phyloP scores from a whole-genome alignment of 2,888 invertebrate genomes.

The Apodemia hepburni region DNA sequence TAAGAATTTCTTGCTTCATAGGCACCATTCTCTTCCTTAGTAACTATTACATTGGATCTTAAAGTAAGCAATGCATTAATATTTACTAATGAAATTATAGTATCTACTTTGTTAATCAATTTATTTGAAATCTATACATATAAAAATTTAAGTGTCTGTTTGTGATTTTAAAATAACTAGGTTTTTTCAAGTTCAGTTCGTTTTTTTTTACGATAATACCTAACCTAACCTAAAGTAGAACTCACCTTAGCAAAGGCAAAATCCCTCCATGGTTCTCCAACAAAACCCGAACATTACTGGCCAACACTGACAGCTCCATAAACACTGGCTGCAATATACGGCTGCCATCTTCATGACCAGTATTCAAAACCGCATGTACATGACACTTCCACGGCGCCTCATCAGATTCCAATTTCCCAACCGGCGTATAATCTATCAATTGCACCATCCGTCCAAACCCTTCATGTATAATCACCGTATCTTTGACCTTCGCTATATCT shows the following conservation, averaged over 20 bases:
- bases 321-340: slow-evolving; percentile 83
- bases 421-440: slow-evolving; percentile 57
- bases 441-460: slow-evolving; percentile 68
- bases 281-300: slow-evolving; percentile 83
- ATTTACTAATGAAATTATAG: no score
- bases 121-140: no score
- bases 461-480: slow-evolving; percentile 80
- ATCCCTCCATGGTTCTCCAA: slow-evolving; percentile 88
- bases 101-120: no score
- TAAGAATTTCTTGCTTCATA: neutral
- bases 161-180: no score
- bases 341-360: slow-evolving; percentile 63
- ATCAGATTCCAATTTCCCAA: slow-evolving; percentile 54
- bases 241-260: slow-evolving; percentile 88
- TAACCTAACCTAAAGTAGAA: neutral
- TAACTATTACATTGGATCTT: no score
- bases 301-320: slow-evolving; percentile 83
- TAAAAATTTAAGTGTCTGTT: no score
- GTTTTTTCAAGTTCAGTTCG: no score
- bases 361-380: slow-evolving; percentile 59
- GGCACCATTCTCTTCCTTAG: no score
- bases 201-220: no score
- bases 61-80: no score
- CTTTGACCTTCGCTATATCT: slow-evolving; percentile 86
- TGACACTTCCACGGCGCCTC: slow-evolving; percentile 76